A percentile compares a stretch with the other conserved stretches of the same genome.
Evolutionary conservation across 2,113 vertebrate genomes (phyloP).

Genomic region (Microcebus tavaratra): DNA sequence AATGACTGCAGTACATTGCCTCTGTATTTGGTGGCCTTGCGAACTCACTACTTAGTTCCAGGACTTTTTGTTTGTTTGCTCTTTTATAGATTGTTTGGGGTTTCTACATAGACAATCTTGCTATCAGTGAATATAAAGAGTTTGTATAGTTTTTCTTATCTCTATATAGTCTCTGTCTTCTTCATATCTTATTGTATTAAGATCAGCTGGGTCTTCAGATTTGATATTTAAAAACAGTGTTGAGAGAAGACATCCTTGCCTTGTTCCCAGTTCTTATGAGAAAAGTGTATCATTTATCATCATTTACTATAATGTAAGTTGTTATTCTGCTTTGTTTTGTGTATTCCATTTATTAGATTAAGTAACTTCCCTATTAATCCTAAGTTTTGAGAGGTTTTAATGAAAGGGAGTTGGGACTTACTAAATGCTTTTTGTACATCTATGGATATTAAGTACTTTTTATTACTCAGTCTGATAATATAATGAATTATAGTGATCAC

Average conservation of each 20-base stretch:
- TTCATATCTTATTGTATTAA: neutral
- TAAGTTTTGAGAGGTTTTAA: neutral
- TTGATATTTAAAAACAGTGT: neutral
- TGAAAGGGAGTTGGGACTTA: neutral
- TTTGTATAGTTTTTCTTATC: neutral
- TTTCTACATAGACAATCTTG: neutral
- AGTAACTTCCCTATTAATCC: neutral
- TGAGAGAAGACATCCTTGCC: neutral
- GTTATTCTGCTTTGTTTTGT: neutral
- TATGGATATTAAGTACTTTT: neutral
- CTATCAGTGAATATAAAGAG: neutral
- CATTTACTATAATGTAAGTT: neutral
- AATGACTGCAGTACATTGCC: neutral
- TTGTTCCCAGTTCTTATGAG: neutral
- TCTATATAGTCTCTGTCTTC: neutral
- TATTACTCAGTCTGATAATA: neutral
- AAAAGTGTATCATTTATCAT: neutral
- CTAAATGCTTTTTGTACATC: neutral
- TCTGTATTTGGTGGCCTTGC: neutral
- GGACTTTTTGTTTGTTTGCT: neutral
- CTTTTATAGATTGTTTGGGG: neutral
- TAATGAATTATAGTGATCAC: neutral
- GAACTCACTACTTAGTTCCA: neutral
- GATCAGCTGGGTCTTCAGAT: neutral
- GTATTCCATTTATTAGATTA: neutral